Percentiles rank a stretch among this genome's conserved stretches.
These are phyloP conservation scores for Epinephelus malabaricus DNA, from an alignment of 2,797 vertebrate species.

Conservation along the genomic window DNA sequence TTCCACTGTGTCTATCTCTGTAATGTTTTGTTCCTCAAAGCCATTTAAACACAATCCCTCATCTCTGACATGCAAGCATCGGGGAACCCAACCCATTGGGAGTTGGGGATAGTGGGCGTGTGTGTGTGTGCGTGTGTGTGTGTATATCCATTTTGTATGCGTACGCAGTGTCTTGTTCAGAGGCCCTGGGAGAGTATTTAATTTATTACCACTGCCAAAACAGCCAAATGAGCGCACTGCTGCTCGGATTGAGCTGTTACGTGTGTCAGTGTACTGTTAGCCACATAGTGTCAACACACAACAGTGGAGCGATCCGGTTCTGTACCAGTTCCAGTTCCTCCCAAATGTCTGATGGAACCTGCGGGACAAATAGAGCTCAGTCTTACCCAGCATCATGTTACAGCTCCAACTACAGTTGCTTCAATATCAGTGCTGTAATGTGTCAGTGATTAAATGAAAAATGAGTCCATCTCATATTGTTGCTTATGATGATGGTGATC, in stretches of 20 bases:
- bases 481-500: background rate
- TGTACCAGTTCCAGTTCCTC: slow-evolving; percentile 2
- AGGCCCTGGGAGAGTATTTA: slow-evolving; percentile 29
- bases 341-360: slow-evolving; percentile 17
- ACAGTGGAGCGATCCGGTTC: slow-evolving; percentile 35
- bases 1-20: slow-evolving; percentile 5
- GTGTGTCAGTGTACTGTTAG: slow-evolving; percentile 25
- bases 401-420: background rate
- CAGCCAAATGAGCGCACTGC: background rate
- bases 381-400: slow-evolving; percentile 16
- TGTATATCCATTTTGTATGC: slow-evolving; percentile 27
- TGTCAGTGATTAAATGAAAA: background rate
- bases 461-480: background rate
- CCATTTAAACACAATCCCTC: slow-evolving; percentile 54
- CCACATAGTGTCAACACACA: slow-evolving; percentile 23
- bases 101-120: slow-evolving; percentile 18
- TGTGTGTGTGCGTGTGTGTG: slow-evolving; percentile 6
- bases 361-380: slow-evolving; percentile 13
- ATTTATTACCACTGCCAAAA: slow-evolving; percentile 35
- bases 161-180: slow-evolving; percentile 22
- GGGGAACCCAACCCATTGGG: slow-evolving; percentile 14
- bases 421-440: background rate
- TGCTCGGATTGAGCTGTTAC: slow-evolving; percentile 32
- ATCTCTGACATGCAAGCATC: slow-evolving; percentile 42
- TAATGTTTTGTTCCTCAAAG: background rate